Conservation (phyloP, 37 sponge, comb jelly and placozoan genomes). For the Theonella swinhoei region DNA sequence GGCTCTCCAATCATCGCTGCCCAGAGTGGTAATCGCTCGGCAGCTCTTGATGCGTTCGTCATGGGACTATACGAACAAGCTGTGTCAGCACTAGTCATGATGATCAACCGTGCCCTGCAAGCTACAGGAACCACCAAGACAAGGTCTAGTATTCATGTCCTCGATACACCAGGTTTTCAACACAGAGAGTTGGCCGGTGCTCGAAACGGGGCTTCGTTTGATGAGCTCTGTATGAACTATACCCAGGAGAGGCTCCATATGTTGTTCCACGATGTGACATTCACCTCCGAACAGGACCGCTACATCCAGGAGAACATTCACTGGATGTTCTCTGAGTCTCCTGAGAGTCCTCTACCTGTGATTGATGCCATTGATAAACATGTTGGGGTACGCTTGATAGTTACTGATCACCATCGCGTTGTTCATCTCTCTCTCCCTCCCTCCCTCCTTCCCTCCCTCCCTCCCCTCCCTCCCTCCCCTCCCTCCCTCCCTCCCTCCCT, state of each 20-base stretch:
- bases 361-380: conserved; percentile 91
- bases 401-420: too few relatives aligned
- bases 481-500: neutral
- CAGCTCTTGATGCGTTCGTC: conserved; percentile 80
- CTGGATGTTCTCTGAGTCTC: conserved; percentile 86
- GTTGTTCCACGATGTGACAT: conserved; percentile 91
- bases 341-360: conserved; percentile 78
- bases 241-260: conserved; percentile 95
- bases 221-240: conserved; percentile 97
- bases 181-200: conserved; percentile 66
- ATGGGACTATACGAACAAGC: conserved; percentile 98
- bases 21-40: conserved; percentile 45
- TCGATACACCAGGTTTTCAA: conserved; percentile 98
- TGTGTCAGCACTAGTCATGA: conserved; percentile 85
- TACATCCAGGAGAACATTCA: conserved; percentile 92
- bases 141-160: conserved; percentile 74
- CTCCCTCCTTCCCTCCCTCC: neutral
- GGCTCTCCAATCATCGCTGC: conserved; percentile 26
- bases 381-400: conserved; percentile 60
- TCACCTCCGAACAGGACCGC: conserved; percentile 92
- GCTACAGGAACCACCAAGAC: conserved; percentile 28
- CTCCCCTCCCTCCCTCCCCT: neutral
- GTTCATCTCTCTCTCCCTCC: neutral
- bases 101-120: conserved; percentile 89
- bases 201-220: conserved; percentile 74